Evolutionary conservation across 2,888 invertebrate species (phyloP).

Genomic region (Sycophila texana): DNA sequence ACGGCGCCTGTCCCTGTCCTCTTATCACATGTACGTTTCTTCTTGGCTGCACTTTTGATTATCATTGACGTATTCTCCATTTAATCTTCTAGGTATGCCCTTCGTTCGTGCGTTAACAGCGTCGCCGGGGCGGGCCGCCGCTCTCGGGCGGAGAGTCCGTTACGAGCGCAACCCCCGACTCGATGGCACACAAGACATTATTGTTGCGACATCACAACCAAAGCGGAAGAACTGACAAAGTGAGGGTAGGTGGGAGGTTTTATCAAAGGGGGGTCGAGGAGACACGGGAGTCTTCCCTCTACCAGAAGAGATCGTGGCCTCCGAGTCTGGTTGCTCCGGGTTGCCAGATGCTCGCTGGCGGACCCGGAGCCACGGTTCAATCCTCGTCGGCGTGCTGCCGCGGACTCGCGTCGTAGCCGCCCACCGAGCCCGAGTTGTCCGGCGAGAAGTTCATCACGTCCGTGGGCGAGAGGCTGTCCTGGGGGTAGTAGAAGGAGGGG

Average conservation of each 20-base stretch:
- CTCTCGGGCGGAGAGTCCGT: background rate
- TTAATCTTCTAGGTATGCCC: conserved; percentile 29
- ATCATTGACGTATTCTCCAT: conserved; percentile 36
- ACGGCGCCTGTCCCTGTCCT: background rate
- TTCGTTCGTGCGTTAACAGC: conserved; percentile 19
- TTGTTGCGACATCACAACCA: conserved; percentile 42
- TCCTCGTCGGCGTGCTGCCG: conserved; percentile 87
- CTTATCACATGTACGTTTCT: conserved; percentile 56
- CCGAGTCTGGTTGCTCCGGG: conserved; percentile 72
- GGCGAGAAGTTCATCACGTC: conserved; percentile 85
- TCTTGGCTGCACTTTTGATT: conserved; percentile 58
- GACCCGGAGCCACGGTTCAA: conserved; percentile 82
- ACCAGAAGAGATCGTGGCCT: conserved; percentile 73
- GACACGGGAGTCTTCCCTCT: conserved; percentile 58
- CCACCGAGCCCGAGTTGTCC: conserved; percentile 78
- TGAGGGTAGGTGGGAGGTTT: conserved; percentile 6
- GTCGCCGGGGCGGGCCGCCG: conserved; percentile 1
- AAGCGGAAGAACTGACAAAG: conserved; percentile 29
- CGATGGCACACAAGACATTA: conserved; percentile 49
- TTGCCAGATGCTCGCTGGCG: conserved; percentile 70
- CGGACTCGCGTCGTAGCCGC: conserved; percentile 81
- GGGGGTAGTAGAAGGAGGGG: conserved; percentile 80
- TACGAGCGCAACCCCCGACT: conserved; percentile 8
- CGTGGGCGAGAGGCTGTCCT: conserved; percentile 83
- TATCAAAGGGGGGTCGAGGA: background rate